Evolutionary conservation across 2,113 vertebrate genomes (phyloP), one percentile per base, ranked within the genome.

Genomic region (Pagrus major): DNA sequence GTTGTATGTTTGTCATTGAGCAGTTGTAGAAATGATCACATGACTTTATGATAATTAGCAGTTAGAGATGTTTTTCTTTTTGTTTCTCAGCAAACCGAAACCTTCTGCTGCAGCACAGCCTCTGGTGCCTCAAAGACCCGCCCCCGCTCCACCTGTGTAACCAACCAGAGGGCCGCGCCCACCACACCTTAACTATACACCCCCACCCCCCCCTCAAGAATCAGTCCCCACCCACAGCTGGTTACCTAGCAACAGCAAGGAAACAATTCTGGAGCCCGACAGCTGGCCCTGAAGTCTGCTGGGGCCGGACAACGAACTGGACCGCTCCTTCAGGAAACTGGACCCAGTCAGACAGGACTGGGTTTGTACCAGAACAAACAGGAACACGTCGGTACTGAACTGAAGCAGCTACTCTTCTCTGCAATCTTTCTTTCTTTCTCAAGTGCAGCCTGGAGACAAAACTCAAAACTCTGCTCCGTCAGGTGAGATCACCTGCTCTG

Each of bases 111-210:
- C 84, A 8, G 73, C 84, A 12, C 89, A 93, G 63, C 91, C 90
- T 66, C 90, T 94, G 60, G 80, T 94, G 92, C 95, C 94, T 94
- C 95, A 93, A 86, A 94, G 95, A 95, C 81, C 94, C 7, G 93
- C 94, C 52, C 95, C 95, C 1, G 77, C 90, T 3, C 94, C 94
- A 4, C 94, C 95, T 10, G 86, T 94, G 68, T 94, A 95, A 84
- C 90, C 76, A 74, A 67, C 78, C 69, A 70, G 74, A 59, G 65
- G 39, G 27, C 42, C 29, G 41, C 16, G 2, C 42, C 58, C 47
- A 44, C 14, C 5, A 52, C 68, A 60, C 83, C 78, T 58, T 55
- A 78, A 80, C 5, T 59, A 64, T 25, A 9, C 58, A 21, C 33
- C 12, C 9, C 20, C 29, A 20, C 31, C 46, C 35, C 6, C 54